Conservation (phyloP, 2,113 vertebrate species). For the Willisornis vidua region DNA sequence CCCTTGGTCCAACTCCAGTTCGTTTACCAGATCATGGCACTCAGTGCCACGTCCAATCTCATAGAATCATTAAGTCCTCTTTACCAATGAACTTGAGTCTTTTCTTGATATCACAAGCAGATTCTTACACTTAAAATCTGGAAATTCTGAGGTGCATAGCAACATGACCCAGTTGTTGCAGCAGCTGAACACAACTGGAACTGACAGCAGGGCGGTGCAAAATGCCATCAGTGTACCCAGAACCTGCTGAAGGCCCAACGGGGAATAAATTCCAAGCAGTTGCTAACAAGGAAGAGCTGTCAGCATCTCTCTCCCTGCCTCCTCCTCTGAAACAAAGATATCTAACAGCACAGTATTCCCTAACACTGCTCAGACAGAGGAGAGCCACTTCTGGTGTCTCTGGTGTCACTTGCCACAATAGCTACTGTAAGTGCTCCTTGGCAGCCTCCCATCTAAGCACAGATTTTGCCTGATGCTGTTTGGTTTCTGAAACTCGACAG, state of each 20-base stretch:
- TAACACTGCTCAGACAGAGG: neutral
- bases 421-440: neutral
- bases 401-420: neutral
- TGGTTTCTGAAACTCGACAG: neutral
- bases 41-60: too few species aligned
- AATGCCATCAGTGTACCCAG: neutral
- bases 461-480: neutral
- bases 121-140: neutral
- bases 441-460: neutral
- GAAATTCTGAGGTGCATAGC: neutral
- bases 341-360: neutral
- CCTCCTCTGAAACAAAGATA: neutral
- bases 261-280: neutral
- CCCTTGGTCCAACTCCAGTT: too few species aligned
- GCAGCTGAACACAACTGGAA: neutral
- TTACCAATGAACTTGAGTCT: neutral
- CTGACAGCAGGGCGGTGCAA: neutral
- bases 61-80: neutral
- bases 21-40: too few species aligned
- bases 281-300: conserved; percentile 3
- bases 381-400: conserved; percentile 12
- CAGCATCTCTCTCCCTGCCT: neutral
- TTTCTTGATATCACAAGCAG: neutral
- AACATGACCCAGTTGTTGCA: neutral
- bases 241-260: neutral